Evolutionary conservation across 1,140 invertebrate species (phyloP).

Genomic region (Helicorthomorpha holstii): DNA sequence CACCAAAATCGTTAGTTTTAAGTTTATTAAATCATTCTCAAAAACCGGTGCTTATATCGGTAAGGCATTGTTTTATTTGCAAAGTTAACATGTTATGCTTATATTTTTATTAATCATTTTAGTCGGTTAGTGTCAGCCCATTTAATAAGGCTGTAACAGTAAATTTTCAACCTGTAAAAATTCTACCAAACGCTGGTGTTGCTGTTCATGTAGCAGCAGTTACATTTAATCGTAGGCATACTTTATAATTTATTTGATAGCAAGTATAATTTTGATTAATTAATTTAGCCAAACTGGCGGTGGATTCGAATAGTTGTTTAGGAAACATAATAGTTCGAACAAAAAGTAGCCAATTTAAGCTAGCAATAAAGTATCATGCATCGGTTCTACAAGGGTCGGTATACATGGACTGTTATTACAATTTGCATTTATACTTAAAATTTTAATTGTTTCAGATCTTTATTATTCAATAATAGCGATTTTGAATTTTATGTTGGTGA

Average conservation of each 20-base stretch:
- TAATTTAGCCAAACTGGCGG: no score
- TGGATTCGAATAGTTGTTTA: not conserved
- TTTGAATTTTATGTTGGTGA: conserved; percentile 27
- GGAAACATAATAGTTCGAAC: not conserved
- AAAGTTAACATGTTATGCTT: not conserved
- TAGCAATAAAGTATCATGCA: not conserved
- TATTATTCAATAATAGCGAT: conserved; percentile 26
- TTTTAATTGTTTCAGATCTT: conserved; percentile 19
- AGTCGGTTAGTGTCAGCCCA: conserved; percentile 27
- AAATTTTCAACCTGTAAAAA: conserved; percentile 35
- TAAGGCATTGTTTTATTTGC: conserved; percentile 24
- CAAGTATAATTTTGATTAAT: no score
- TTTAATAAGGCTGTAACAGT: conserved; percentile 30
- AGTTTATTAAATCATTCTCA: conserved; percentile 51
- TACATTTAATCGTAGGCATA: conserved; percentile 53
- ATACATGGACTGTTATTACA: not conserved
- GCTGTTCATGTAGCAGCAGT: conserved; percentile 48
- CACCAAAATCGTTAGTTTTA: conserved; percentile 42
- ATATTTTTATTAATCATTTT: conserved; percentile 9
- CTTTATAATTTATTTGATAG: no score
- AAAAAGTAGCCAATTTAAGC: not conserved
- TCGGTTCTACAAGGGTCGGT: not conserved
- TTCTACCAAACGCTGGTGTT: conserved; percentile 40
- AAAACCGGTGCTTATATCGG: conserved; percentile 48
- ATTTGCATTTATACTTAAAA: not conserved